Evolutionary conservation across 2,888 invertebrate species (phyloP).

Genomic region (Bursaphelenchus okinawaensis): DNA sequence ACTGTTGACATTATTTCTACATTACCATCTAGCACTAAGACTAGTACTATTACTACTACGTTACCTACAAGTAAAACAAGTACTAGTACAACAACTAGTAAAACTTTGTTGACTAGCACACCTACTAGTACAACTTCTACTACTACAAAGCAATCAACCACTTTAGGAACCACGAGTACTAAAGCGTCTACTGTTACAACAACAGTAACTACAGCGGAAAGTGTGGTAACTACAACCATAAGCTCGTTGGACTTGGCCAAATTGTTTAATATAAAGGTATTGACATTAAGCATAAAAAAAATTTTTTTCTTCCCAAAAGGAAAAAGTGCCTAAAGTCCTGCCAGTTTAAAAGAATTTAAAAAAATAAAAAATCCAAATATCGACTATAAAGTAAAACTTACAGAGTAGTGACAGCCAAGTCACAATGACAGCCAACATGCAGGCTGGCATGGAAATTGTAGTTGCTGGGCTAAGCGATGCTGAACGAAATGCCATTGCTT

Average conservation of each 20-base stretch:
- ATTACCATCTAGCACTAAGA: background rate
- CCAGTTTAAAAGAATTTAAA: background rate
- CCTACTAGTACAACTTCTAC: background rate
- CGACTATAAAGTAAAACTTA: background rate
- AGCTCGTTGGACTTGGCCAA: too few species aligned
- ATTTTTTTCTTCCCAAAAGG: too few species aligned
- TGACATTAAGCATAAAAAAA: too few species aligned
- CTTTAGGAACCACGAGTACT: background rate
- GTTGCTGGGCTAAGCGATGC: background rate
- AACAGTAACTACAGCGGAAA: background rate
- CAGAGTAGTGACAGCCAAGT: background rate
- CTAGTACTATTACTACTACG: background rate
- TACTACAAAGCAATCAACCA: background rate
- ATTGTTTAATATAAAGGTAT: too few species aligned
- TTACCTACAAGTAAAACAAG: background rate
- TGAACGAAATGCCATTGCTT: slow-evolving; percentile 4
- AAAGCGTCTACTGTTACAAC: background rate
- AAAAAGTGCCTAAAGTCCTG: background rate
- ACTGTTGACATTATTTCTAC: background rate
- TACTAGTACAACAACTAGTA: background rate
- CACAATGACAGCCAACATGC: background rate
- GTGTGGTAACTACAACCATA: background rate
- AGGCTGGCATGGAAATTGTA: background rate
- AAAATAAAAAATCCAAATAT: background rate
- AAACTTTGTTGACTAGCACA: background rate